Percentiles rank a stretch among this genome's conserved stretches.
Evolutionary conservation across 2,113 vertebrate genomes (phyloP).

Genomic region (Fregata magnificens): DNA sequence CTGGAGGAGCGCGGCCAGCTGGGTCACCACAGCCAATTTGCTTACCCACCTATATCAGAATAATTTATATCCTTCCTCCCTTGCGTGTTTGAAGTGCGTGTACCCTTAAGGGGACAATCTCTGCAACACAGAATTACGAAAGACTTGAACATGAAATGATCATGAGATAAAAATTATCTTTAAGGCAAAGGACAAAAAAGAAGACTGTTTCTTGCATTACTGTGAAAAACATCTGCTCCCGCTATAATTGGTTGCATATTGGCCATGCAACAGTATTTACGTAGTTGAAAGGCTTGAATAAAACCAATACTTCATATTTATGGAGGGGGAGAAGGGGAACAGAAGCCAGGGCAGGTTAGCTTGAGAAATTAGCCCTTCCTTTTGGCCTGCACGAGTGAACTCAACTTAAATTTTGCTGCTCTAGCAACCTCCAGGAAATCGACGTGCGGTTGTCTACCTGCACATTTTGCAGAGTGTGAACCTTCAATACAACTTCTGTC

Average conservation of each 20-base stretch:
- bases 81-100: fast-evolving
- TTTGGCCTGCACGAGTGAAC: not conserved
- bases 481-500: not conserved
- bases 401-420: not conserved
- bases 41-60: not conserved
- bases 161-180: not conserved
- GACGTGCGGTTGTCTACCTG: no score
- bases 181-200: not conserved
- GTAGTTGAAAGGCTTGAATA: not conserved
- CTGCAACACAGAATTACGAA: not conserved
- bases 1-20: not conserved
- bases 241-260: not conserved
- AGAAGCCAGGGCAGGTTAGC: not conserved
- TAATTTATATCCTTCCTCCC: not conserved
- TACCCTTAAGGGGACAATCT: not conserved
- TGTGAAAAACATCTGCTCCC: not conserved
- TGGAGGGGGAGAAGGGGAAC: not conserved
- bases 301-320: not conserved
- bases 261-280: not conserved
- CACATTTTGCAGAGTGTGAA: not conserved
- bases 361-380: not conserved
- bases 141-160: not conserved
- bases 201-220: not conserved
- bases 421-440: not conserved
- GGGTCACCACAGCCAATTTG: not conserved